A percentile compares a stretch with the other conserved stretches of the same genome.
These are phyloP conservation scores for Potorous gilbertii DNA, from an alignment of 2,797 vertebrate genomes.

Conservation along the genomic window DNA sequence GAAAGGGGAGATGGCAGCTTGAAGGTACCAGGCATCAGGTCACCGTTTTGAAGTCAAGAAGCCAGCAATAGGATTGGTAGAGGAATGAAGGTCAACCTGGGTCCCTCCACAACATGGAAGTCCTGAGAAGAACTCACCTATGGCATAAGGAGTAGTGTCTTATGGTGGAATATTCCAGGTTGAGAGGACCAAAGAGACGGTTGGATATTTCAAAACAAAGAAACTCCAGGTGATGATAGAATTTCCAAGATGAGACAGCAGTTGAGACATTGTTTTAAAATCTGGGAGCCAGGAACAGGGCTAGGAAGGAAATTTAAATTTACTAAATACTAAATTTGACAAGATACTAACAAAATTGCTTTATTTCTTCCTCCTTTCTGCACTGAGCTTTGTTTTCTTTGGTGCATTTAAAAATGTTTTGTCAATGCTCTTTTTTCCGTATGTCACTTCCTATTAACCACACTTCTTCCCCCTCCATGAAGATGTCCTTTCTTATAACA, in stretches of 20 bases:
- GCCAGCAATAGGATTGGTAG: neutral
- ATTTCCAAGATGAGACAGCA: neutral
- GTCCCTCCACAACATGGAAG: neutral
- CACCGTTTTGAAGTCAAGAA: neutral
- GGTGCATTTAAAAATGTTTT: neutral
- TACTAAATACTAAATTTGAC: neutral
- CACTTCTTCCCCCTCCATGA: neutral
- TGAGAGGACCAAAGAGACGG: neutral
- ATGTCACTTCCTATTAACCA: neutral
- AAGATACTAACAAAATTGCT: neutral
- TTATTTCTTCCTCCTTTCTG: neutral
- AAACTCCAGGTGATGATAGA: neutral
- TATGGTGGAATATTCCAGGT: neutral
- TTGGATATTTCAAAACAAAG: neutral
- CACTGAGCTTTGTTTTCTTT: neutral
- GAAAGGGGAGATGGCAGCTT: neutral
- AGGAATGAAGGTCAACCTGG: neutral
- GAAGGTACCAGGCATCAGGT: neutral
- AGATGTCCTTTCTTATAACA: neutral
- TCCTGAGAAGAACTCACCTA: neutral
- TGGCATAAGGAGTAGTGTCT: neutral
- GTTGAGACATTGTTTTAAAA: neutral
- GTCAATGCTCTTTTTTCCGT: neutral
- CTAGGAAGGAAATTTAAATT: neutral
- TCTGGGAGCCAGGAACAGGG: neutral